phyloP scores from a whole-genome alignment of 2,888 invertebrate species.

The Eledone cirrhosa region DNA sequence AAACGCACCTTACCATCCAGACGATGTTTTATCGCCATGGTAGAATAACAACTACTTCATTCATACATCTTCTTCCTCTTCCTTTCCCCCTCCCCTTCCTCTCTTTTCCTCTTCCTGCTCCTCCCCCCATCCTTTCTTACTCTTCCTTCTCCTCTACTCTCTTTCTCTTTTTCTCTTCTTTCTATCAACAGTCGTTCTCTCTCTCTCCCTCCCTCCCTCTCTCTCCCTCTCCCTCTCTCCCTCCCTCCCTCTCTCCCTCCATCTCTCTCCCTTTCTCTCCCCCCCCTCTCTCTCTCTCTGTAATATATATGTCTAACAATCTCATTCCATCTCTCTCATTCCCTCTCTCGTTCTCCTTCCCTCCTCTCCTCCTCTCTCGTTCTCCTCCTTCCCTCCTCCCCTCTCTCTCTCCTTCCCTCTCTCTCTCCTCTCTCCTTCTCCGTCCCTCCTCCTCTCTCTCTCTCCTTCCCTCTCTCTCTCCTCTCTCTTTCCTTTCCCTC shows the following conservation, averaged over 20 bases:
- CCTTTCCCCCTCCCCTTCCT: background rate
- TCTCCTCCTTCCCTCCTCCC: background rate
- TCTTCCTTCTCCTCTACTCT: background rate
- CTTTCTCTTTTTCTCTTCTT: background rate
- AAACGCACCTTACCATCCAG: background rate
- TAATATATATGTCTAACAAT: no score
- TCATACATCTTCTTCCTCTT: background rate
- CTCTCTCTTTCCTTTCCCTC: no score
- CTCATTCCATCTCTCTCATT: background rate
- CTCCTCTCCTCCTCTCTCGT: background rate
- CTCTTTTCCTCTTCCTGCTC: background rate
- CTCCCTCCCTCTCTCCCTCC: no score
- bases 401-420: background rate
- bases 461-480: no score
- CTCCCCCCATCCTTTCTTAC: background rate
- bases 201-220: no score
- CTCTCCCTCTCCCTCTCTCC: no score
- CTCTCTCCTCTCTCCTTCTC: no score
- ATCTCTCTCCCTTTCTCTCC: no score
- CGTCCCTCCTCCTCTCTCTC: no score
- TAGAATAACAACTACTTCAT: no score
- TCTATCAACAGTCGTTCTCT: no score
- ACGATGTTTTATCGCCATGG: background rate
- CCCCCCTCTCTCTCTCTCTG: no score
- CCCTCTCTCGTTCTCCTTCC: background rate